Conservation (phyloP, 2,888 invertebrate genomes). For the Scaptomyza parva region DNA sequence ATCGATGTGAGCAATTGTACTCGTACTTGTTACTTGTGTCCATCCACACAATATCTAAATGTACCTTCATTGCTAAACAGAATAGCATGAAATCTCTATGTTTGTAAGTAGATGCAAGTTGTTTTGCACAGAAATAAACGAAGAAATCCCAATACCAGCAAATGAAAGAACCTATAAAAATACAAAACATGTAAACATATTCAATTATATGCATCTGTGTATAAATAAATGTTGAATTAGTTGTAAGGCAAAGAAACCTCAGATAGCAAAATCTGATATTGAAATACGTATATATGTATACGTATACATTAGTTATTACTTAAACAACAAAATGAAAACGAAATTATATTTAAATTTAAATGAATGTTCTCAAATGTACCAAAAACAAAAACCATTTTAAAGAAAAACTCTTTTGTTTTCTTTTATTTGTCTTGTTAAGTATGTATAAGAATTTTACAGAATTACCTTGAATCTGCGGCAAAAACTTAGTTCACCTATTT, state of each 20-base stretch:
- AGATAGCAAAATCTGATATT: constrained; percentile 55
- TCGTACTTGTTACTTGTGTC: constrained; percentile 41
- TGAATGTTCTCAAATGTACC: constrained; percentile 76
- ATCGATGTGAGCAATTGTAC: constrained; percentile 42
- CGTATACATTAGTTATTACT: constrained; percentile 53
- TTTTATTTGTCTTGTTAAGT: constrained; percentile 5
- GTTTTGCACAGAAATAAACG: constrained; percentile 19
- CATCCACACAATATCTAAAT: constrained; percentile 51
- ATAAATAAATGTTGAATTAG: constrained; percentile 78
- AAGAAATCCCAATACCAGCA: constrained; percentile 26
- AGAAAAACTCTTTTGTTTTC: constrained; percentile 7
- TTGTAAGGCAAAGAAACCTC: constrained; percentile 63
- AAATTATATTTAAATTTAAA: constrained; percentile 69
- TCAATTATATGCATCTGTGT: constrained; percentile 56
- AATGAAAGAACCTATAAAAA: background rate
- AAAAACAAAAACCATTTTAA: constrained; percentile 51
- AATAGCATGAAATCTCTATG: constrained; percentile 29
- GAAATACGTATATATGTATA: constrained; percentile 51
- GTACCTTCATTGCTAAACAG: constrained; percentile 49
- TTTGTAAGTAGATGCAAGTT: constrained; percentile 37
- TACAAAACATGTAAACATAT: constrained; percentile 44
- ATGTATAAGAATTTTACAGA: background rate
- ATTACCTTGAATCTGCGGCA: background rate
- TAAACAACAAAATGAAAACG: constrained; percentile 41
- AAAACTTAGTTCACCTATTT: background rate